phyloP scores from a whole-genome alignment of 1,140 invertebrate genomes.

The Philopotamus ludificatus region DNA sequence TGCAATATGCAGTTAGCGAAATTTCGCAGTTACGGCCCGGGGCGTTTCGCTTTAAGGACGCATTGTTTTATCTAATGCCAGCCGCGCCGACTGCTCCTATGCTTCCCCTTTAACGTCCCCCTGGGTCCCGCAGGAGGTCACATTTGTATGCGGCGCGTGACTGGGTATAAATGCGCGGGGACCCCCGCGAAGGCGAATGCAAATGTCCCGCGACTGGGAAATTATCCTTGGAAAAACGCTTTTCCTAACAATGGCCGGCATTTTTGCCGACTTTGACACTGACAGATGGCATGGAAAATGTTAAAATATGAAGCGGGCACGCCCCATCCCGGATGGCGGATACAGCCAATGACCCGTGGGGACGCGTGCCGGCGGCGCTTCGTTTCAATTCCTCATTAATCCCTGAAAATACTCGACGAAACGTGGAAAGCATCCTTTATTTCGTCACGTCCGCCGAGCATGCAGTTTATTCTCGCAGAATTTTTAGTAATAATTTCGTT shows the following conservation, averaged over 20 bases:
- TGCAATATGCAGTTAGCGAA: not conserved
- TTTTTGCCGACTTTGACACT: slow-evolving; percentile 11
- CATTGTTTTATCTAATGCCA: not conserved
- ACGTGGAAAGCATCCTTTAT: not conserved
- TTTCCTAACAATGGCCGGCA: slow-evolving; percentile 21
- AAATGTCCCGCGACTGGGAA: slow-evolving; percentile 16
- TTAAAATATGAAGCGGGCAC: not conserved
- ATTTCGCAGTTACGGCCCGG: not conserved
- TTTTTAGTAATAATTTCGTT: not conserved
- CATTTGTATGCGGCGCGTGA: slow-evolving; percentile 17
- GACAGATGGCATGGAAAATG: not conserved
- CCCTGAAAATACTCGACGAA: not conserved
- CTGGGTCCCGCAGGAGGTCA: not conserved
- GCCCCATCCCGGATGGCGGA: not conserved
- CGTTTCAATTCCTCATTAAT: not conserved
- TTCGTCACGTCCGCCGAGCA: not conserved
- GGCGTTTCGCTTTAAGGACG: not conserved
- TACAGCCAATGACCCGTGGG: not conserved
- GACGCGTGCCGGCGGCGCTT: not conserved
- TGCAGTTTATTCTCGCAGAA: not conserved
- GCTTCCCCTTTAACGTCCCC: not conserved
- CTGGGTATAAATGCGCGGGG: not conserved
- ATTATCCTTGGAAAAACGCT: slow-evolving; percentile 20
- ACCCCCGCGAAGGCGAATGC: slow-evolving; percentile 24
- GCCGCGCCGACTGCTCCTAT: not conserved